Percentiles rank a stretch among this genome's conserved stretches.
phyloP scores from a whole-genome alignment of 2,888 invertebrate species.

The Chrysolina haemoptera region DNA sequence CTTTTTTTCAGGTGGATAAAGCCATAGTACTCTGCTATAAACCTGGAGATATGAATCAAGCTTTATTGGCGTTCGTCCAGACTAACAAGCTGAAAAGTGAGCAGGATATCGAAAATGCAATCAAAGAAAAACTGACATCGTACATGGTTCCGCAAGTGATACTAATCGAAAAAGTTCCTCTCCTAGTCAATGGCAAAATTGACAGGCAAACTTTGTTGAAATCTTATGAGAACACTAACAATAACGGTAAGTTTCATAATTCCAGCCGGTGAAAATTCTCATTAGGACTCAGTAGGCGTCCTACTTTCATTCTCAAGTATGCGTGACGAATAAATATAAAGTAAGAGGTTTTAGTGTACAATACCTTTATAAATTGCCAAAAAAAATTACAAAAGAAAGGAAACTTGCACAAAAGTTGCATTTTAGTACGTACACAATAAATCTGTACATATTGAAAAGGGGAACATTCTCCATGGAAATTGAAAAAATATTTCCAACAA shows the following conservation, averaged over 20 bases:
- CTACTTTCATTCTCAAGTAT: too few relatives aligned
- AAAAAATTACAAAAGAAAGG: too few relatives aligned
- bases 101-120: conserved; percentile 76
- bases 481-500: too few relatives aligned
- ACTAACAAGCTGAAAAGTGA: conserved; percentile 69
- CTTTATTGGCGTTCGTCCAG: conserved; percentile 79
- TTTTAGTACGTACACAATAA: too few relatives aligned
- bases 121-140: conserved; percentile 78
- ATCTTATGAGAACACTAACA: conserved; percentile 81
- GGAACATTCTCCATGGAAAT: too few relatives aligned
- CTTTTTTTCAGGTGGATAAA: conserved; percentile 75
- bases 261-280: too few relatives aligned
- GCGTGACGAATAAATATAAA: too few relatives aligned
- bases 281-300: too few relatives aligned
- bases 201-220: conserved; percentile 85
- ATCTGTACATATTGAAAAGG: too few relatives aligned
- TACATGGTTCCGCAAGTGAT: conserved; percentile 89
- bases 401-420: too few relatives aligned
- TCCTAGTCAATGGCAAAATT: conserved; percentile 89
- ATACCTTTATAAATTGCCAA: too few relatives aligned
- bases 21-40: conserved; percentile 86
- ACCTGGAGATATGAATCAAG: conserved; percentile 80
- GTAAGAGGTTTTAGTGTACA: not conserved
- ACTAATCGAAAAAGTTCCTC: conserved; percentile 81
- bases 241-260: conserved; percentile 72